Conservation (phyloP, 1,140 invertebrate genomes). For the Bemisia tabaci region DNA sequence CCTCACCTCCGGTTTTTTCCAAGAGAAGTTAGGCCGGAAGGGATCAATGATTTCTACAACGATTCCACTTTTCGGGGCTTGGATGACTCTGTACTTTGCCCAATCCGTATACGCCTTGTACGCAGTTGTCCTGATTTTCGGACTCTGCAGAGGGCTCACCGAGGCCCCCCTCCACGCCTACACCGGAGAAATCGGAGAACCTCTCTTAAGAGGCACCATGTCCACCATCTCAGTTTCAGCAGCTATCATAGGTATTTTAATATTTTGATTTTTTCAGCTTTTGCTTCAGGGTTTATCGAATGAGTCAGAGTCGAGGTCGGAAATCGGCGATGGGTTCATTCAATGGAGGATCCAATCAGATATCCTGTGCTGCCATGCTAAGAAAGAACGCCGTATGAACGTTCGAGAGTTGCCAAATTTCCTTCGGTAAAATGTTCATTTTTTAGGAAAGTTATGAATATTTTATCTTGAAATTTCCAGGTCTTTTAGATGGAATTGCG, state of each 20-base stretch:
- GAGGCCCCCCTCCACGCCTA: constrained; percentile 36
- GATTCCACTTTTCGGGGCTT: constrained; percentile 12
- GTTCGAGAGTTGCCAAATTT: too few species aligned
- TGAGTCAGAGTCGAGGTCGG: too few species aligned
- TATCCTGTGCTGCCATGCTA: too few species aligned
- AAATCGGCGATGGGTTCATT: too few species aligned
- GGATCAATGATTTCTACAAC: constrained; percentile 16
- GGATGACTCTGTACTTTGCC: constrained; percentile 13
- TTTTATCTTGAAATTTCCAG: too few species aligned
- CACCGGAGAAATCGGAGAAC: constrained; percentile 37
- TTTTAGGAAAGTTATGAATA: too few species aligned
- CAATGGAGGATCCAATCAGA: too few species aligned
- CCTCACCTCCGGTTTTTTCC: constrained; percentile 13
- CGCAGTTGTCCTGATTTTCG: constrained; percentile 11
- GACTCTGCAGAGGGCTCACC: constrained; percentile 34
- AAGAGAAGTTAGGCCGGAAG: constrained; percentile 15
- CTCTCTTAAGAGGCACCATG: constrained; percentile 16
- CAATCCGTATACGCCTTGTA: constrained; percentile 7
- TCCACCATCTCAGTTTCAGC: constrained; percentile 17
- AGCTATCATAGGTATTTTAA: constrained; percentile 2
- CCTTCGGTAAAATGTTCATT: too few species aligned
- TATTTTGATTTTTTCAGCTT: too few species aligned
- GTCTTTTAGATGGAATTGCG: too few species aligned
- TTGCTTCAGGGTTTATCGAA: too few species aligned
- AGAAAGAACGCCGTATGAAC: too few species aligned